Percentiles rank a stretch among this genome's conserved stretches.
Evolutionary conservation across 2,888 invertebrate species (phyloP).

Genomic region (Drosophila picticornis): DNA sequence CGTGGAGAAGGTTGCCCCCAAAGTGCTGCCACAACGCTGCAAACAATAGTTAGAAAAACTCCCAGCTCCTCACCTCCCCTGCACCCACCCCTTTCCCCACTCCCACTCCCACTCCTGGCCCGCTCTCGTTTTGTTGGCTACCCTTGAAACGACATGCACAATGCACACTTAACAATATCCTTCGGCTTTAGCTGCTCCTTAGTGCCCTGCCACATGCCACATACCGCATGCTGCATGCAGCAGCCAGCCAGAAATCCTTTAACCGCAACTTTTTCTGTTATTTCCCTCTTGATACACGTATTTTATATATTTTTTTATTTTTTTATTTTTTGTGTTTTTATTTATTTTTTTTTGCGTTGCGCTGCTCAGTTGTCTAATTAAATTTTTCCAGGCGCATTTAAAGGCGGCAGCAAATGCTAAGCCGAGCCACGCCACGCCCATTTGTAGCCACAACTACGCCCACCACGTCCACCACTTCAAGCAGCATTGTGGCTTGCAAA

Average conservation of each 20-base stretch:
- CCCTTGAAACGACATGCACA: constrained; percentile 73
- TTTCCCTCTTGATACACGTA: constrained; percentile 36
- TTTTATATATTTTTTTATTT: neutral
- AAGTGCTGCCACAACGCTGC: constrained; percentile 31
- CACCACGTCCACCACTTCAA: constrained; percentile 47
- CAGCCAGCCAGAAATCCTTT: constrained; percentile 30
- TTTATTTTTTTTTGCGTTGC: constrained; percentile 33
- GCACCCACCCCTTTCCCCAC: rapidly evolving
- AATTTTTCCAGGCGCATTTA: constrained; percentile 71
- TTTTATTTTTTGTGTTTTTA: neutral
- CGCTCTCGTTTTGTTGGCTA: constrained; percentile 44
- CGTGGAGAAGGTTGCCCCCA: constrained; percentile 2
- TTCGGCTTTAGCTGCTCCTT: constrained; percentile 52
- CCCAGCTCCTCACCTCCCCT: constrained; percentile 1
- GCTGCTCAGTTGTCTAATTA: constrained; percentile 76
- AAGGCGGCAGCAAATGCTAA: constrained; percentile 63
- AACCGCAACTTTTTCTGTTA: constrained; percentile 52
- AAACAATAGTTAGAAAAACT: constrained; percentile 60
- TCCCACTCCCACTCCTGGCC: too few relatives aligned
- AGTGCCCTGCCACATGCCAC: constrained; percentile 40
- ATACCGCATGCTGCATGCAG: constrained; percentile 18
- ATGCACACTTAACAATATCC: constrained; percentile 61
- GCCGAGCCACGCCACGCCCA: constrained; percentile 28
- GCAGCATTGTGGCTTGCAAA: constrained; percentile 52
- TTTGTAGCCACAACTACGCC: neutral